Evolutionary conservation across 2,113 vertebrate genomes (phyloP).

Genomic region (Gasterosteus aculeatus): DNA sequence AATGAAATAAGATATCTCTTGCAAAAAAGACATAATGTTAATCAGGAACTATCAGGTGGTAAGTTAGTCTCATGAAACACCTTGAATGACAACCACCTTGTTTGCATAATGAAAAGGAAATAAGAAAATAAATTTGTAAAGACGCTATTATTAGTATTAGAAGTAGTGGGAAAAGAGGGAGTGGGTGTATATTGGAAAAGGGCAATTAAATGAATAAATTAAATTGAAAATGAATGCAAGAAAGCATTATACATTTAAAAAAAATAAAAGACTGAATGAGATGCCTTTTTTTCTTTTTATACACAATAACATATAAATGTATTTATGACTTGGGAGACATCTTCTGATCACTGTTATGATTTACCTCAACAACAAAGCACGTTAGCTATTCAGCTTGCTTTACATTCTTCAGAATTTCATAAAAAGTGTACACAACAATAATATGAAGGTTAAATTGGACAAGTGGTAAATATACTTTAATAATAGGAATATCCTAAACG

Average conservation of each 20-base stretch:
- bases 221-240: neutral
- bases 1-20: neutral
- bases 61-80: neutral
- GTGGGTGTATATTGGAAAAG: neutral
- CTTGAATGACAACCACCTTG: neutral
- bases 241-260: neutral
- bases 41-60: neutral
- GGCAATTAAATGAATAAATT: no score
- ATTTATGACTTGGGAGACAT: no score
- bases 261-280: no score
- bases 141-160: neutral
- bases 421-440: no score
- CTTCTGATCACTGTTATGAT: no score
- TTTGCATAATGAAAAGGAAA: neutral
- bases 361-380: no score
- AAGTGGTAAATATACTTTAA: no score
- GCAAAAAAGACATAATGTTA: neutral
- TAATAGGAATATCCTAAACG: no score
- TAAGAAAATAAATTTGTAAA: neutral
- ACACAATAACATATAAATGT: neutral
- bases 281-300: neutral
- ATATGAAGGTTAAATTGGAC: no score
- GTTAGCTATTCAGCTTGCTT: no score
- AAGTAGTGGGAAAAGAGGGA: neutral
- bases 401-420: no score